Evolutionary conservation across 2,113 vertebrate species (phyloP).

Genomic region (Marmota flaviventris): DNA sequence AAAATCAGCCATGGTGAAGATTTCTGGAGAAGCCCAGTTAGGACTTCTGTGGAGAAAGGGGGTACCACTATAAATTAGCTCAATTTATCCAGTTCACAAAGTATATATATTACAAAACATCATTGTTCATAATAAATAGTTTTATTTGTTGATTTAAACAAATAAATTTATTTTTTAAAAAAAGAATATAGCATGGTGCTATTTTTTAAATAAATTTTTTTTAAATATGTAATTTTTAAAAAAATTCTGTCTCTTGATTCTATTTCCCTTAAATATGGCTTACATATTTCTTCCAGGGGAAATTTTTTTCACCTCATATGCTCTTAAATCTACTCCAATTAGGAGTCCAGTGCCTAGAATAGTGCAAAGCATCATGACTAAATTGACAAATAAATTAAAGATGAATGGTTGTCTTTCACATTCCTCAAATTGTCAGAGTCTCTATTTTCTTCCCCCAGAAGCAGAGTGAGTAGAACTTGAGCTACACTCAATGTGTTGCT

Average conservation of each 20-base stretch:
- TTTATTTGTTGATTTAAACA: neutral
- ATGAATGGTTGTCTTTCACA: neutral
- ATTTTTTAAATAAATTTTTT: neutral
- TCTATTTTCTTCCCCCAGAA: neutral
- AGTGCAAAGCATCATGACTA: neutral
- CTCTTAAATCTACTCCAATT: neutral
- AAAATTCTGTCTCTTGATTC: neutral
- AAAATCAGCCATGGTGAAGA: too few relatives aligned
- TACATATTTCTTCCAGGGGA: neutral
- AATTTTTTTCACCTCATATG: neutral
- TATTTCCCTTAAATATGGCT: neutral
- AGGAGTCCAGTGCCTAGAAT: neutral
- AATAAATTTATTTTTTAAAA: neutral
- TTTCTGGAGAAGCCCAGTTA: too few relatives aligned
- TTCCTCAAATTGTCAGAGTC: neutral
- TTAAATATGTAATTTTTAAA: neutral
- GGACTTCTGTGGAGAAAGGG: too few relatives aligned
- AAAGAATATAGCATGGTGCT: neutral
- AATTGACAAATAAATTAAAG: neutral
- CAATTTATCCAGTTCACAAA: neutral
- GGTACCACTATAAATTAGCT: neutral
- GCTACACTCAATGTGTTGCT: neutral
- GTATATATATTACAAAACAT: neutral
- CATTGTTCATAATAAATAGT: neutral
- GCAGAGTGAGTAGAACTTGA: neutral